These are phyloP conservation scores for Sialis lutaria DNA, from an alignment of 2,888 invertebrate species.

Conservation along the genomic window DNA sequence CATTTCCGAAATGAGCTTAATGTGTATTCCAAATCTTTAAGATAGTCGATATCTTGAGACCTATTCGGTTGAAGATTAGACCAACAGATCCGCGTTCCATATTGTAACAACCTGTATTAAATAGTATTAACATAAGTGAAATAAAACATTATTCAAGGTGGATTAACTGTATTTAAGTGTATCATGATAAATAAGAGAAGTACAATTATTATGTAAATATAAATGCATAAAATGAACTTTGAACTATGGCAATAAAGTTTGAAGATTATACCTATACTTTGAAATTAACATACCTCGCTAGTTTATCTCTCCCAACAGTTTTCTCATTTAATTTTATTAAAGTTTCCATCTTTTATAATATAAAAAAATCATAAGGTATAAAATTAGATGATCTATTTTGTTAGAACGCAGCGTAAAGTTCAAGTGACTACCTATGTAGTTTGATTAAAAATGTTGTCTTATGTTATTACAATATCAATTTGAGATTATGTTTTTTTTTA, in stretches of 20 bases:
- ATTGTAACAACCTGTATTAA: constrained; percentile 64
- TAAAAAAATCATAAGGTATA: constrained; percentile 3
- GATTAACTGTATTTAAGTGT: neutral
- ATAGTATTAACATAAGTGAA: constrained; percentile 17
- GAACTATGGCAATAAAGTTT: constrained; percentile 5
- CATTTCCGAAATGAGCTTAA: constrained; percentile 76
- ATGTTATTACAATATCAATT: too few species aligned
- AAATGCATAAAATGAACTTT: constrained; percentile 1
- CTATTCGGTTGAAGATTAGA: constrained; percentile 47
- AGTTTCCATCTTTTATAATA: constrained; percentile 22
- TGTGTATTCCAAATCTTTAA: constrained; percentile 67
- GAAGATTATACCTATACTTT: constrained; percentile 4
- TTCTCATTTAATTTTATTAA: constrained; percentile 28
- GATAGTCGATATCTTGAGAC: constrained; percentile 41
- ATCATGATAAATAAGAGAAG: too few species aligned
- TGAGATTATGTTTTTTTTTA: too few species aligned
- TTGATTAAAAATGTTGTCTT: too few species aligned
- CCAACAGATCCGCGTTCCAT: constrained; percentile 65
- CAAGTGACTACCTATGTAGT: too few species aligned
- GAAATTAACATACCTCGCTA: constrained; percentile 22
- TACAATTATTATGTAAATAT: constrained; percentile 1
- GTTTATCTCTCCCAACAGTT: constrained; percentile 31
- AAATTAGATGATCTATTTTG: too few species aligned
- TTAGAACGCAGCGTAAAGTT: too few species aligned
- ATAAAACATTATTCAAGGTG: too few species aligned